Evolutionary conservation across 2,888 invertebrate genomes (phyloP), one percentile per base, ranked within the genome.

Genomic region (Electrophaes corylata): DNA sequence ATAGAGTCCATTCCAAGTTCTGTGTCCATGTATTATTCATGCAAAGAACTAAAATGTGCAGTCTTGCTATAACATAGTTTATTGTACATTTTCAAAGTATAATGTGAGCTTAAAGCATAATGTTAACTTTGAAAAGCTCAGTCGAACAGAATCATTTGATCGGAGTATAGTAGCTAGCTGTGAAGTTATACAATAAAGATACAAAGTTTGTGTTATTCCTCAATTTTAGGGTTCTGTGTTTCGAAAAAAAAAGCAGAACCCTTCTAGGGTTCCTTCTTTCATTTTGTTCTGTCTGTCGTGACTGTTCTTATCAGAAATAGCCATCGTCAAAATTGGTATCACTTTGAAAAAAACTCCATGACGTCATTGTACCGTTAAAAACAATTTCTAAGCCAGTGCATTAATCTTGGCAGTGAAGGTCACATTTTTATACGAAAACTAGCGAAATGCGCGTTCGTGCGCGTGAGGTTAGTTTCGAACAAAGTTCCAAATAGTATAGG

Each of bases 21-120:
- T 29, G 3, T 31, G 18, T 40, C 20, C 10, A 16, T 40, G 29
- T 39, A 40, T 50, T 40, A 50, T 50, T 41, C 49, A 41, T n/a
- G n/a, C n/a, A n/a, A n/a, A n/a, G n/a, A n/a, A n/a, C n/a, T n/a
- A n/a, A n/a, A n/a, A 41, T 33, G 46, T 31, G 33, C 33, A 12
- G 19, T 19, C 19, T 33, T 12, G 19, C 19, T 8, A 19, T 33
- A 23, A 41, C 4, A 16, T 37, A 18, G 10, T 26, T 10, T 43
- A 43, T 43, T 14, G 12, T 26, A 8, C 23, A 26, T 14, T 43
- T 41, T 41, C 41, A 20, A 41, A 41, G 12, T 41, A 23, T 33
- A 33, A 33, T 12, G 12, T n/a, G 33, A 10, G 40, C 40, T 40
- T 1, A 40, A 19, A 40, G 40, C 41, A 23, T 23, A 23, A 8